Conservation (phyloP, 1,140 invertebrate species). For the Marisa cornuarietis region DNA sequence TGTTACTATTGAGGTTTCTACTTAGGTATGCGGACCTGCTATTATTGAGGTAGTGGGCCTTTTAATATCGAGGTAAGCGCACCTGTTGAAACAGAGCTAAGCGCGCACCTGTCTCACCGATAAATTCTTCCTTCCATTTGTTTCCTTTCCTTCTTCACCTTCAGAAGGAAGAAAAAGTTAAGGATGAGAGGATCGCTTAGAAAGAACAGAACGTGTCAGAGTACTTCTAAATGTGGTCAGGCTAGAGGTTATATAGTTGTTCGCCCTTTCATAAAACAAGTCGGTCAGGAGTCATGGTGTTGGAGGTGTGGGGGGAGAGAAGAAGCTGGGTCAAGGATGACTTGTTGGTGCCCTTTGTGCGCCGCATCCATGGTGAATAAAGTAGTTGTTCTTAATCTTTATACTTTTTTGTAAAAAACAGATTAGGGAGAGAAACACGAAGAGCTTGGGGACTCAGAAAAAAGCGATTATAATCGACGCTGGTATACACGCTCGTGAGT, state of each 20-base stretch:
- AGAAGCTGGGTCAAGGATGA: no score
- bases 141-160: background rate
- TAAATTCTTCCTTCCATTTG: no score
- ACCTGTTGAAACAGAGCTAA: slow-evolving; percentile 43
- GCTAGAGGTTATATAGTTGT: background rate
- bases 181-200: background rate
- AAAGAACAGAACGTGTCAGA: background rate
- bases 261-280: no score
- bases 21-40: no score
- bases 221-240: background rate
- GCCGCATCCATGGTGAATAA: background rate
- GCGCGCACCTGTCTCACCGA: background rate
- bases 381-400: background rate
- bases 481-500: slow-evolving; percentile 66
- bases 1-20: no score
- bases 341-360: background rate
- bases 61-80: no score
- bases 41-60: no score
- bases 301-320: background rate
- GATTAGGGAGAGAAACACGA: no score
- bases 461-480: slow-evolving; percentile 45
- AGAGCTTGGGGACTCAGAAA: background rate
- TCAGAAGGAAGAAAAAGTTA: background rate
- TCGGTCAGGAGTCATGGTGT: no score
- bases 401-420: background rate